Evolutionary conservation across 2,888 invertebrate genomes (phyloP), one percentile per base, ranked within the genome.

Genomic region (Seladonia tumulorum): DNA sequence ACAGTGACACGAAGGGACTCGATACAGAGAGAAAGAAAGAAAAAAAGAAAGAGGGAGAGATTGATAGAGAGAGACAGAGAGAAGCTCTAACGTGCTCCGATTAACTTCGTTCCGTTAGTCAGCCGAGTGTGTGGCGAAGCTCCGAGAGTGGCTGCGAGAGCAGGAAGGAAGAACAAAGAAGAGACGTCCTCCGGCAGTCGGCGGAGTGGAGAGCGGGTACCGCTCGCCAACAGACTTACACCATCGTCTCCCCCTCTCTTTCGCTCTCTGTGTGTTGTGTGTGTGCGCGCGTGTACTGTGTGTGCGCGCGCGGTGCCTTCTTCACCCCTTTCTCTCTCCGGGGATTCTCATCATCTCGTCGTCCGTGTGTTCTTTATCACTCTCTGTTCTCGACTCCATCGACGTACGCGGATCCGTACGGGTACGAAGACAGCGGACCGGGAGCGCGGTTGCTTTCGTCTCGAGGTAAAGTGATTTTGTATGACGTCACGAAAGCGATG

Each of bases 401-500:
- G 85, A 77, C 80, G 63, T 42, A 66, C 53, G 18, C 53, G 18
- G 35, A 4, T 71, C 68, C 70, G 80, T 76, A 76, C 75, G 68
- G 29, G 7, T 16, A 68, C 68, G 39, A 68, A 42, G 71, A 81
- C 77, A 82, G 78, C 87, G 66, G 14, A 79, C 83, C 63, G 25
- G 83, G 71, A 60, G 18, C 35, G 76, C 83, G 81, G 76, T 72
- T 85, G 74, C 68, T 83, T 83, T 89, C 89, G 86, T 82, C 89
- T 90, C 84, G 89, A 93, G 93, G 93, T 93, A 92, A 93, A 91
- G 91, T 92, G 89, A 91, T 91, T 92, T 91, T 87, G 76, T 81
- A 83, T 91, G 91, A 91, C 90, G 90, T 91, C 89, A 88, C 76
- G 80, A 72, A 72, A 79, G 81, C 86, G 91, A 90, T 89, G 91